Base-by-base conservation (phyloP, 2,888 invertebrate genomes). In the Volucella bombylans region DNA sequence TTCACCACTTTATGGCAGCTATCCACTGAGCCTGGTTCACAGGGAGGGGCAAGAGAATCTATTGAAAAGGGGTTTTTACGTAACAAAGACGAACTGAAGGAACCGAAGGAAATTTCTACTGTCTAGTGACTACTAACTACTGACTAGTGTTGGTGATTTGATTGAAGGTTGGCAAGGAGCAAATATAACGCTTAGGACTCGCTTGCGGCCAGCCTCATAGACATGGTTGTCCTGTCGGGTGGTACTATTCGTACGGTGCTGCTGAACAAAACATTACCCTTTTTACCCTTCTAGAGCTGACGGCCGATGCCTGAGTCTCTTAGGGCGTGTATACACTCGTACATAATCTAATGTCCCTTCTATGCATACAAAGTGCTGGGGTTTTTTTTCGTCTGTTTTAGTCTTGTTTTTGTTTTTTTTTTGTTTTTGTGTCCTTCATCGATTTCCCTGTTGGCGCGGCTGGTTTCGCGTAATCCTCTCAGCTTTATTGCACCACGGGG, bases 381-480 rank as follows among this genome's bases (percentile, higher is more conserved):
- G 31, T 4, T 38, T 31, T n/a, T 23, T 55, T 31, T 55, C n/a
- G 11, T 18, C 23, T 31, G 38, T 12, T 31, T n/a, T n/a, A n/a
- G 12, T 57, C n/a, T n/a, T 18, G 18, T 1, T 18, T 18, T 18
- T 1, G 18, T 57, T 73, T 38, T 43, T 52, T n/a, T 55, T 18
- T 14, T 41, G 18, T 2, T 43, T 10, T 62, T 18, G 12, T 38
- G 15, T 14, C 38, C 23, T 31, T 52, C 39, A 23, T 23, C 31
- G 0, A 0, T 31, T 6, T 6, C 23, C 9, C 49, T 49, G 41
- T 15, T 54, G 41, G 69, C 69, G 54, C 39, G 64, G 49, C 57
- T 65, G 65, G 57, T 64, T 69, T 54, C 78, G 64, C 62, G 69
- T 78, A 78, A 78, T 78, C 69, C 78, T 31, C 49, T 50, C 31